Evolutionary conservation across 2,113 vertebrate species (phyloP), one percentile per base, ranked within the genome.

Genomic region (Cololabis saira): DNA sequence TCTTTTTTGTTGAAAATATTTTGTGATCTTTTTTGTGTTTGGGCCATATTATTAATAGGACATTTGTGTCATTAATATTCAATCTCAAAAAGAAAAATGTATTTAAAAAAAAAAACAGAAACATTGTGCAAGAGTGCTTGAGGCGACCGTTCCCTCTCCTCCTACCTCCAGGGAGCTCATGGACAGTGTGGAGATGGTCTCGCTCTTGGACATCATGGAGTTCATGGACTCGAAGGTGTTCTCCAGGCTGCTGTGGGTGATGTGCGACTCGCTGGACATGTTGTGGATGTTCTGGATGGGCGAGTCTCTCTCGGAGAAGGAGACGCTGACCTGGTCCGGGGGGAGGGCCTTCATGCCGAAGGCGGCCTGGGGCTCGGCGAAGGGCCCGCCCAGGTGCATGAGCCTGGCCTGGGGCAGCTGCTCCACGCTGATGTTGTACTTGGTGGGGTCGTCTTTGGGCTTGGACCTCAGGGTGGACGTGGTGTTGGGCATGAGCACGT

Each of bases 91-190:
- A n/a, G n/a, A n/a, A n/a, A n/a, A n/a, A n/a, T n/a, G n/a, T n/a
- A n/a, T n/a, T n/a, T n/a, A n/a, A n/a, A n/a, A n/a, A n/a, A n/a
- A n/a, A n/a, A n/a, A n/a, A 9, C 5, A n/a, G 1, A 45, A 5
- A 9, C n/a, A n/a, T n/a, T 24, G 5, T n/a, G 67, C 2, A 49
- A 40, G 15, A 67, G 33, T 56, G 17, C 27, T 41, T 14, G 5
- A 37, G 52, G 42, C 2, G 37, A n/a, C 1, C 13, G 5, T 48
- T 66, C 1, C 17, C 64, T 74, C 48, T 62, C n/a, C 0, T 19
- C 93, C 91, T 83, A 99, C 98, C 95, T 99, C 98, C 87, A 99
- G 87, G 16, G 98, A 99, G 91, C 98, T 99, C 95, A 97, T 97
- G 52, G 97, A 99, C 64, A 99, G 91, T 0, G 97, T 97, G 54